Percentiles rank a stretch among this genome's conserved stretches.
Evolutionary conservation across 2,888 invertebrate genomes (phyloP).

Genomic region (Heliconius aoede): DNA sequence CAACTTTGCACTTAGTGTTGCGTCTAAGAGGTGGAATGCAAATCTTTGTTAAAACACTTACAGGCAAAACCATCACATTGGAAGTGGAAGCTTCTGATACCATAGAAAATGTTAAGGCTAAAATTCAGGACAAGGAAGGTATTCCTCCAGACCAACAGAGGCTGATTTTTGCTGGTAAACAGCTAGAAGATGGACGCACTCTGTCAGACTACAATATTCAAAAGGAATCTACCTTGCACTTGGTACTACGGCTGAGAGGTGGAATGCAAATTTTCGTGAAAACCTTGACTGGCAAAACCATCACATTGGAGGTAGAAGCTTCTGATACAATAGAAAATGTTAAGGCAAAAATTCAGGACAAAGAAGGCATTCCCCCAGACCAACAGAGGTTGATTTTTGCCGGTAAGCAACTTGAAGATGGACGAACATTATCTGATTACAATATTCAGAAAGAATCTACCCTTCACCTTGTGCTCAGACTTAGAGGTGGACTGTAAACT

Average conservation of each 20-base stretch:
- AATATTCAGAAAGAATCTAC: constrained; percentile 55
- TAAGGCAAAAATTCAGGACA: constrained; percentile 65
- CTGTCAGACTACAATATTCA: constrained; percentile 62
- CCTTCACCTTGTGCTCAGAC: constrained; percentile 47
- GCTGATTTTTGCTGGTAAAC: constrained; percentile 58
- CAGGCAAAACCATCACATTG: constrained; percentile 48
- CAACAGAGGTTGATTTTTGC: constrained; percentile 71
- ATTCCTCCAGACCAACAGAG: constrained; percentile 59
- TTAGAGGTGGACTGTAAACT: constrained; percentile 51
- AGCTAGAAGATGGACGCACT: constrained; percentile 60
- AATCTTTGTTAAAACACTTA: constrained; percentile 57
- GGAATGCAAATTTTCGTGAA: constrained; percentile 63
- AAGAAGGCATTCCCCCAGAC: constrained; percentile 70
- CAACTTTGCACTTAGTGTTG: constrained; percentile 34
- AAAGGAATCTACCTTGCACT: constrained; percentile 61
- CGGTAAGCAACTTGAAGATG: constrained; percentile 50
- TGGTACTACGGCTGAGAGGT: constrained; percentile 57
- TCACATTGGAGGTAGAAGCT: constrained; percentile 60
- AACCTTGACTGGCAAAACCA: constrained; percentile 59
- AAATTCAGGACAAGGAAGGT: constrained; percentile 52
- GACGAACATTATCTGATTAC: constrained; percentile 48
- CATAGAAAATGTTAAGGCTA: constrained; percentile 51
- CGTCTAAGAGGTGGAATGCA: constrained; percentile 54
- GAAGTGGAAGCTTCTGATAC: constrained; percentile 53
- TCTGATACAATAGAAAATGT: constrained; percentile 65